A percentile compares a stretch with the other conserved stretches of the same genome.
These are phyloP conservation scores for Oscheius myriophilus DNA, from an alignment of 2,888 invertebrate genomes.

Conservation along the genomic window DNA sequence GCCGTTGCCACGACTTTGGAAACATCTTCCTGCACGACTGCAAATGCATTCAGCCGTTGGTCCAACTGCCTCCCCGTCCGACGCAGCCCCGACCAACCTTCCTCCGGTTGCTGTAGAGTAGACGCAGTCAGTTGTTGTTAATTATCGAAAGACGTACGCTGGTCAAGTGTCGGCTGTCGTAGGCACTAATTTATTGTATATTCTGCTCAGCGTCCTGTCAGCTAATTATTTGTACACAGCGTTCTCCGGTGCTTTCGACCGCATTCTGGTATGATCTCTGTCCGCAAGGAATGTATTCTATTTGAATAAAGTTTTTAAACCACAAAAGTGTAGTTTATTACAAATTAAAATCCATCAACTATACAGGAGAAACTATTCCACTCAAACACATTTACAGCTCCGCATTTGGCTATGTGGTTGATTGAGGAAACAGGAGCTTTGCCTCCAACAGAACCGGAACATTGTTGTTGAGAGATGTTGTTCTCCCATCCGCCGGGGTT, in stretches of 20 bases:
- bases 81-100: slow-evolving; percentile 7
- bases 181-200: slow-evolving; percentile 16
- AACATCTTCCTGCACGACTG: slow-evolving; percentile 68
- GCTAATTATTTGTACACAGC: slow-evolving; percentile 12
- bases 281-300: slow-evolving; percentile 15
- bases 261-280: slow-evolving; percentile 26
- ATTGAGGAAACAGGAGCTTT: slow-evolving; percentile 61
- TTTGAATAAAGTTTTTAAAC: no score
- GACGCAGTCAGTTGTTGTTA: slow-evolving; percentile 14
- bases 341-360: background rate
- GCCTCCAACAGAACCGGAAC: slow-evolving; percentile 68
- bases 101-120: background rate
- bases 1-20: slow-evolving; percentile 65
- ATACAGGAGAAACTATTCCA: slow-evolving; percentile 53
- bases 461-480: slow-evolving; percentile 63
- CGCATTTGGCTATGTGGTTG: slow-evolving; percentile 73
- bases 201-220: slow-evolving; percentile 8
- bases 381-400: slow-evolving; percentile 71
- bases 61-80: slow-evolving; percentile 37
- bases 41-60: slow-evolving; percentile 58
- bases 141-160: slow-evolving; percentile 4
- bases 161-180: slow-evolving; percentile 5
- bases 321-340: background rate
- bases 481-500: slow-evolving; percentile 70
- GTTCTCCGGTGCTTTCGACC: slow-evolving; percentile 24